Conservation (phyloP, 2,888 invertebrate species). For the Synergus itoensis region DNA sequence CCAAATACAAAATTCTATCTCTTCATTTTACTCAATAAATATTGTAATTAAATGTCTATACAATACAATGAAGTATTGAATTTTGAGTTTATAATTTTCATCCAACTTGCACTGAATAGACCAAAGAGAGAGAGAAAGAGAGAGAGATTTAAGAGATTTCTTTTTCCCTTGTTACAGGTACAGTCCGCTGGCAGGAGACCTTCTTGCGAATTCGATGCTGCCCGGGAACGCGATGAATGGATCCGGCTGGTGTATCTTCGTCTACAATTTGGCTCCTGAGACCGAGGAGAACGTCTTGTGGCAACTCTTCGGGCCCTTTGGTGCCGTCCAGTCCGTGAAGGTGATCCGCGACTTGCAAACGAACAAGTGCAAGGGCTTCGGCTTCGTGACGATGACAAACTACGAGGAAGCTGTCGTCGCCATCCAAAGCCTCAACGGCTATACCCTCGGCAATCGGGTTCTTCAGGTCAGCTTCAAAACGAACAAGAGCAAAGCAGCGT, state of each 20-base stretch:
- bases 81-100: too few species aligned
- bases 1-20: too few species aligned
- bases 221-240: constrained; percentile 85
- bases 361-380: constrained; percentile 97
- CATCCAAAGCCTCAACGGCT: constrained; percentile 94
- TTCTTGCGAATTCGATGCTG: constrained; percentile 86
- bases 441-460: constrained; percentile 93
- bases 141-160: neutral
- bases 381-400: constrained; percentile 97
- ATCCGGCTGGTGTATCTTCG: constrained; percentile 95
- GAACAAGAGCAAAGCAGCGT: constrained; percentile 87
- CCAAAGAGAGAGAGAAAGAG: too few species aligned
- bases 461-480: constrained; percentile 96
- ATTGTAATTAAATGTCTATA: too few species aligned
- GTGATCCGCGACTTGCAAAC: constrained; percentile 95
- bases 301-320: constrained; percentile 97
- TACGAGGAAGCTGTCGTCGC: constrained; percentile 96
- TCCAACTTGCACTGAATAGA: too few species aligned
- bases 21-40: too few species aligned
- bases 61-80: too few species aligned
- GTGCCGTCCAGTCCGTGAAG: constrained; percentile 95
- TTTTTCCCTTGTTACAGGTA: constrained; percentile 80
- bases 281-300: constrained; percentile 97
- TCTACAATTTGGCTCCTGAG: constrained; percentile 97
- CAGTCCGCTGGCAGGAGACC: constrained; percentile 92